Conservation (phyloP, 1,140 invertebrate species). For the Pissodes strobi region DNA sequence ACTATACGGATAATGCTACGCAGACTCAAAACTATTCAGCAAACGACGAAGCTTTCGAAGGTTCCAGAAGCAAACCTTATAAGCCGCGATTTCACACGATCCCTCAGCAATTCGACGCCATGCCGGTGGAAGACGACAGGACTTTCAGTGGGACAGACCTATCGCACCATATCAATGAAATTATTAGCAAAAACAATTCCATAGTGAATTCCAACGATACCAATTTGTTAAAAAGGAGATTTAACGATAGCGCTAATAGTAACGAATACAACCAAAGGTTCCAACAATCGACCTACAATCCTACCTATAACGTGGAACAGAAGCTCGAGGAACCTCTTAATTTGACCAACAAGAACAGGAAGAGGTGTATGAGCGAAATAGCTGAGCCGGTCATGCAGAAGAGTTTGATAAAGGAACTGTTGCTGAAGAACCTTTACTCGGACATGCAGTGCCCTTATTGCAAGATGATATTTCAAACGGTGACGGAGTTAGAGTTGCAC, state of each 20-base stretch:
- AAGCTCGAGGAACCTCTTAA: conserved; percentile 67
- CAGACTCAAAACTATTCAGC: conserved; percentile 59
- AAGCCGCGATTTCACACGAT: conserved; percentile 56
- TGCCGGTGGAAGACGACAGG: conserved; percentile 38
- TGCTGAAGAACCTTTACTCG: conserved; percentile 64
- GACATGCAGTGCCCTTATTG: conserved; percentile 54
- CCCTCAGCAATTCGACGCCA: conserved; percentile 52
- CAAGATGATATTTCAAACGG: conserved; percentile 56
- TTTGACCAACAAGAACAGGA: conserved; percentile 65
- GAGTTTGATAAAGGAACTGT: conserved; percentile 77
- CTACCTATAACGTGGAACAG: conserved; percentile 8
- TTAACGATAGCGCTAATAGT: conserved; percentile 26
- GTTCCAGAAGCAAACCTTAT: conserved; percentile 48
- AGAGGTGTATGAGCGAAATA: conserved; percentile 63
- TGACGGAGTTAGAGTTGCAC: conserved; percentile 54
- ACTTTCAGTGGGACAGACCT: conserved; percentile 32
- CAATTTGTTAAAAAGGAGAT: conserved; percentile 40
- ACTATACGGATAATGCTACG: conserved; percentile 14
- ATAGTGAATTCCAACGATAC: conserved; percentile 47
- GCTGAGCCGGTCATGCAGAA: conserved; percentile 48
- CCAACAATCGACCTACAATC: conserved; percentile 56
- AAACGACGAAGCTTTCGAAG: conserved; percentile 69
- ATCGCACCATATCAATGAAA: conserved; percentile 51
- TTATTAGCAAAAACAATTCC: conserved; percentile 52
- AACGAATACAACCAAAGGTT: conserved; percentile 26